Base-by-base conservation (phyloP, 2,888 invertebrate genomes). In the Merodon equestris region DNA sequence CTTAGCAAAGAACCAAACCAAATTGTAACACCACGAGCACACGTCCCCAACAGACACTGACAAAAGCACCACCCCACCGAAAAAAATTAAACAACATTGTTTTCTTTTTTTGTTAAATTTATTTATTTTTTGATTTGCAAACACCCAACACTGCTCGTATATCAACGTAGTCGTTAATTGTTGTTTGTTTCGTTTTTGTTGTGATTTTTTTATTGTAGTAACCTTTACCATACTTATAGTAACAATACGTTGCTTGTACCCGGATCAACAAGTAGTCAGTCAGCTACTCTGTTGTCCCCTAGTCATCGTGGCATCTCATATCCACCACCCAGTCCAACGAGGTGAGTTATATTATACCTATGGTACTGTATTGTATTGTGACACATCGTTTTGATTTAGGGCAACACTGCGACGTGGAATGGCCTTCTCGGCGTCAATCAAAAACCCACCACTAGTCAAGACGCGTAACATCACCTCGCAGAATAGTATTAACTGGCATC, bases 381-480 rank as follows among this genome's bases (percentile, higher is more conserved):
- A 12, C 9, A 40, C 19, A 13, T 19, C 17, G 48, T 54, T 42
- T 50, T 18, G 18, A 44, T 36, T 63, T 85, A 91, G 93, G 85
- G 93, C 91, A 56, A 93, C 93, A 60, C 85, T 94, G 64, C 90
- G 91, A 83, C 90, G 94, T 68, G 93, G 93, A 17, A 87, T 93
- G 85, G 93, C 94, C 42, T 93, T 95, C 85, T 94, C 94, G 15
- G 92, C 93, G 84, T 91, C 93, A 0, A 92, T 92, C 72, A 93
- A 95, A 85, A 93, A 95, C 87, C 96, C 96, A 72, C 96, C 95
- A 9, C 90, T 96, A 61, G 90, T 93, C 57, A 96, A 96, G 88
- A 94, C 95, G 84, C 91, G 95, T 56, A 94, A 95, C 86, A 92
- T 95, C 51, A 92, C 91, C 84, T 91, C 92, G 76, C 89, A 89